Base-by-base conservation (phyloP, 2,797 vertebrate species). In the Sebastes taczanowskii region DNA sequence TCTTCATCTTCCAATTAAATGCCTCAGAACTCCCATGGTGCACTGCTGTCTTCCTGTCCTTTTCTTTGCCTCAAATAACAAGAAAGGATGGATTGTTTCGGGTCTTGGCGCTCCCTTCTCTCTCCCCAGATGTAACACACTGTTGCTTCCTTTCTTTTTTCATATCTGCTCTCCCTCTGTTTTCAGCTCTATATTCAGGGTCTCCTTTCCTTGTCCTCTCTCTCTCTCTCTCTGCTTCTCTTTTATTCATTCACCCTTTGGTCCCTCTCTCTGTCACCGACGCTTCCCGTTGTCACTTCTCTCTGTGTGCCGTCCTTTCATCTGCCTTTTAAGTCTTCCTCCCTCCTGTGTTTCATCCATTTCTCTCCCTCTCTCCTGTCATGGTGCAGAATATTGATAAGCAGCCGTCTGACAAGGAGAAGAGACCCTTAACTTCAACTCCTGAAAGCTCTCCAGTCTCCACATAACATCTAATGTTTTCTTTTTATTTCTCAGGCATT, bases 1-100 rank as follows among this genome's bases (percentile, higher is more conserved):
- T 73, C 61, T 69, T 77, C 60, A 84, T 82, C 71, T 73, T 71
- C 63, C 72, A 81, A 72, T 87, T 83, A 90, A 87, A 90, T 88
- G 83, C 81, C 70, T 84, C 29, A 74, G 82, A 90, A 76, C 79
- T 92, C 92, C 91, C 91, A 88, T 87, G 87, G 85, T 90, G 85
- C 85, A 84, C 78, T 63, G 87, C 87, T 87, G 88, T 79, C 77
- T 91, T 88, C 86, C 83, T 91, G 89, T 88, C 78, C 79, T 73
- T 81, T 88, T 80, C 68, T 80, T 76, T 84, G 72, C 81, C 70
- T 87, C 85, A 72, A 76, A 83, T 82, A 86, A 92, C 72, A 93
- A 94, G 91, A 94, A 92, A 90, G 89, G 86, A 80, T 49, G 71
- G 80, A 91, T 94, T 94, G 92, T 94, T 85, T 89, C 65, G n/a